A percentile compares a stretch with the other conserved stretches of the same genome.
Evolutionary conservation across 2,113 vertebrate genomes (phyloP).

Genomic region (Cryptotis parvus): DNA sequence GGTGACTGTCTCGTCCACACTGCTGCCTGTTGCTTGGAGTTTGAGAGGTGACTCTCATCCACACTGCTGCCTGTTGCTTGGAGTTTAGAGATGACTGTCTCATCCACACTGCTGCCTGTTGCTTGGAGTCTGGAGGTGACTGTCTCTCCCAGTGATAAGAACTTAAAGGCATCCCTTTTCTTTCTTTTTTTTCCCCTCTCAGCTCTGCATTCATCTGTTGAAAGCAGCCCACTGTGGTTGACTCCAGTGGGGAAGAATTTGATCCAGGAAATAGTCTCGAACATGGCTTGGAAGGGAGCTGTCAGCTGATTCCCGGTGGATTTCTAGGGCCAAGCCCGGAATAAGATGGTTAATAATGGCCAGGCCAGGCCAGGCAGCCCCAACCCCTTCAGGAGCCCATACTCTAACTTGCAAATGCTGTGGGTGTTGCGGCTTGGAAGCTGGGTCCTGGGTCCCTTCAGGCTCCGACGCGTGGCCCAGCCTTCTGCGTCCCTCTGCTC

Average conservation of each 20-base stretch:
- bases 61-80: neutral
- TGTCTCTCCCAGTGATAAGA: no score
- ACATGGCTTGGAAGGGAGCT: slow-evolving; percentile 30
- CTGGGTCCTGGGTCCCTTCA: neutral
- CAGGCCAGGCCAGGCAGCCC: neutral
- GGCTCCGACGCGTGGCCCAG: neutral
- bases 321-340: slow-evolving; percentile 58
- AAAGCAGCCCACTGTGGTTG: neutral
- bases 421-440: neutral
- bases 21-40: no score
- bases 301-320: neutral
- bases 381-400: neutral
- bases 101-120: no score
- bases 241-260: slow-evolving; percentile 32
- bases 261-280: slow-evolving; percentile 11
- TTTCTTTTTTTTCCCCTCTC: neutral
- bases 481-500: no score
- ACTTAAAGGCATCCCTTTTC: neutral
- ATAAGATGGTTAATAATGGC: neutral
- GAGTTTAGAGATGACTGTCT: no score
- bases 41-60: no score
- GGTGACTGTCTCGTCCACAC: no score
- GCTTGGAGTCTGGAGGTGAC: no score
- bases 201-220: slow-evolving; percentile 37
- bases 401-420: neutral